Percentiles rank a stretch among this genome's conserved stretches.
These are phyloP conservation scores for Spatula versicolor DNA, from an alignment of 2,797 vertebrate genomes.

Conservation along the genomic window DNA sequence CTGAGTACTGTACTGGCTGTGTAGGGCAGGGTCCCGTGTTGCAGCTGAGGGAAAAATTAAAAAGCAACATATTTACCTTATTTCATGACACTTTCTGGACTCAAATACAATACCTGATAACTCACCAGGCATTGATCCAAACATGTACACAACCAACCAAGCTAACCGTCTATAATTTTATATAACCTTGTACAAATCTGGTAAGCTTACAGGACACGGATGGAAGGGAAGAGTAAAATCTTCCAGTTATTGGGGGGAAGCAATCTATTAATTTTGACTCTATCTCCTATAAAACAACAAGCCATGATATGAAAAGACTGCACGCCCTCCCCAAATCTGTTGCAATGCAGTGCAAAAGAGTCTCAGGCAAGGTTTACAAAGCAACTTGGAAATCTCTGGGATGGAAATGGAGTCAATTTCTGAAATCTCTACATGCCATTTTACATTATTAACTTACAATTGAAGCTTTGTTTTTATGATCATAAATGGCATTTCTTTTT, in stretches of 20 bases:
- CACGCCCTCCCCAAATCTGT: not conserved
- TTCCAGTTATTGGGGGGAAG: not conserved
- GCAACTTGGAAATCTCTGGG: not conserved
- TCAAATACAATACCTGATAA: not conserved
- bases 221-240: not conserved
- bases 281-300: not conserved
- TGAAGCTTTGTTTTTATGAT: not conserved
- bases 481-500: not conserved
- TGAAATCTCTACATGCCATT: not conserved
- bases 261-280: not conserved
- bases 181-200: not conserved
- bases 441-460: not conserved
- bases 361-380: not conserved
- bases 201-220: not conserved
- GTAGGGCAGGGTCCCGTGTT: constrained; percentile 77
- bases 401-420: not conserved
- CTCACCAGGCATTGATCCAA: not conserved
- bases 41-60: constrained; percentile 80
- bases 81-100: not conserved
- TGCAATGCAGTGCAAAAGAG: accelerated
- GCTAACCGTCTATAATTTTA: not conserved
- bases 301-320: not conserved
- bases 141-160: not conserved
- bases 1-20: constrained; percentile 88
- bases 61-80: not conserved